phyloP scores from a whole-genome alignment of 2,113 vertebrate species.

The Ceyx melanurus region DNA sequence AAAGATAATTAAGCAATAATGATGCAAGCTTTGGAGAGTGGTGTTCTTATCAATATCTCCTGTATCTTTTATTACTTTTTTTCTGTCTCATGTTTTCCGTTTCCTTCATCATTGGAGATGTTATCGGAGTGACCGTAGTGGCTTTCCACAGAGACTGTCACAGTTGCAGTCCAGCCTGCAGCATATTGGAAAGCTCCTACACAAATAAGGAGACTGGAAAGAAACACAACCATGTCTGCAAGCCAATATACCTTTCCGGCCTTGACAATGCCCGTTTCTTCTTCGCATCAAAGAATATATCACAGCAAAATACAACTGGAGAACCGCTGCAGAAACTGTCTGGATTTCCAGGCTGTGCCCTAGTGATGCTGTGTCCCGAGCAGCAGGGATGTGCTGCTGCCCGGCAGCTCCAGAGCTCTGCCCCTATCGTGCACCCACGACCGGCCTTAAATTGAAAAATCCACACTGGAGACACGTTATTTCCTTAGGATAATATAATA shows the following conservation, averaged over 20 bases:
- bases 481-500: background rate
- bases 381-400: rapidly evolving
- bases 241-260: background rate
- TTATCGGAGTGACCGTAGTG: background rate
- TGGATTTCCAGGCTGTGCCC: background rate
- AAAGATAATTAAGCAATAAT: constrained; percentile 16
- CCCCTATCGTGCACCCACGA: rapidly evolving
- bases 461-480: background rate
- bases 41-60: constrained; percentile 39
- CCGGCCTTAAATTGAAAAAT: background rate
- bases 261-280: background rate
- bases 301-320: background rate
- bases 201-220: background rate
- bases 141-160: background rate
- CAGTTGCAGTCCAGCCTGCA: background rate
- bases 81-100: constrained; percentile 9
- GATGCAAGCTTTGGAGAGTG: background rate
- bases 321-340: background rate
- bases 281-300: background rate
- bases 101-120: constrained; percentile 46
- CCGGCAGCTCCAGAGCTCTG: background rate
- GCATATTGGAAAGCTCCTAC: background rate
- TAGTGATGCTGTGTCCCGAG: background rate
- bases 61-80: constrained; percentile 46
- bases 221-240: background rate